Percentiles rank a stretch among this genome's conserved stretches.
Conservation (phyloP, 2,888 invertebrate genomes). For the Stenodera caucasica region DNA sequence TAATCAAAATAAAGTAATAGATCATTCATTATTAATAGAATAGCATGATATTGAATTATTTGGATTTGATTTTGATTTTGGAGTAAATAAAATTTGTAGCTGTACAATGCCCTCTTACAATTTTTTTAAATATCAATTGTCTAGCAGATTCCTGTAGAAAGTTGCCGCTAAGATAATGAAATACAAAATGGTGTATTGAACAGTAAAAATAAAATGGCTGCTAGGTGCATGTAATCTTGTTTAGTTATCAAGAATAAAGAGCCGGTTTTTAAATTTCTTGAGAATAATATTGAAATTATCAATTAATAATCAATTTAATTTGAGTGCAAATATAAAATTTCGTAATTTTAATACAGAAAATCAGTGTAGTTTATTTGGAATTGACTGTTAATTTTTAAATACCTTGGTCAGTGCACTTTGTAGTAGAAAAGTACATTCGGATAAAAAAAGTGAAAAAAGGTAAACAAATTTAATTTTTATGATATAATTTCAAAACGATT, state of each 20-base stretch:
- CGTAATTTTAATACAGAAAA: background rate
- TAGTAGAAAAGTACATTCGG: background rate
- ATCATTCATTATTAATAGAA: too few relatives aligned
- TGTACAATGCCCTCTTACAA: background rate
- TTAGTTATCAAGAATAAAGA: background rate
- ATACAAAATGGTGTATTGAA: constrained; percentile 3
- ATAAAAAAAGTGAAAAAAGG: background rate
- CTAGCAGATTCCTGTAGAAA: background rate
- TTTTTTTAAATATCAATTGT: background rate
- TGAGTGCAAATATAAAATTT: background rate
- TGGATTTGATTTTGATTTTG: too few relatives aligned
- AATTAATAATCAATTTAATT: background rate
- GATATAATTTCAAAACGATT: background rate
- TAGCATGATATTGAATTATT: too few relatives aligned
- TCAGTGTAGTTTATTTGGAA: background rate
- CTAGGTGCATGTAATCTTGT: background rate
- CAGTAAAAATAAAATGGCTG: background rate
- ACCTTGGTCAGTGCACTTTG: constrained; percentile 4
- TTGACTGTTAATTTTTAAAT: constrained; percentile 6
- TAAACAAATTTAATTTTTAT: background rate
- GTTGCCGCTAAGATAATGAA: constrained; percentile 1
- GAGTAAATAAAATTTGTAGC: too few relatives aligned
- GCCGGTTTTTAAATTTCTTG: background rate
- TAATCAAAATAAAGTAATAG: too few relatives aligned
- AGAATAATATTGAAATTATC: background rate